Base-by-base conservation (phyloP, 2,113 vertebrate species). In the Gobius niger region DNA sequence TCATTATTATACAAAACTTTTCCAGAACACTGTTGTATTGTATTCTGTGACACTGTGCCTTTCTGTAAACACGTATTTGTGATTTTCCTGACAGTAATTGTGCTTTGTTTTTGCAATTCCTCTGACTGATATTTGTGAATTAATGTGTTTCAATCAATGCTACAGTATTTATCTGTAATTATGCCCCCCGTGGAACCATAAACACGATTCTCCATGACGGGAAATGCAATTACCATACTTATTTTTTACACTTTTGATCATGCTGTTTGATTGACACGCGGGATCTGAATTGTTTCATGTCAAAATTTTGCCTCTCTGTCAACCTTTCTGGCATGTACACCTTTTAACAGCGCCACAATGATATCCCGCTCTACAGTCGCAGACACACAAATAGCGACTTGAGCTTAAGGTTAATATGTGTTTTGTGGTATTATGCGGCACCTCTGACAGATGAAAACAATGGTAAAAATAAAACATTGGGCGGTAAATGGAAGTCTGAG, bases 131-230 rank as follows among this genome's bases (percentile, higher is more conserved):
- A 42, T 60, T 60, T 60, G 57, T 60, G 40, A 60, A 60, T 60
- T 44, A 60, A 60, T 60, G 57, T 60, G 57, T 60, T 60, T 60
- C 57, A 60, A 60, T 60, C 57, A 60, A 60, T 44, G 57, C 57
- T 60, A 60, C 57, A 60, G 57, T 60, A 60, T 60, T 60, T 60
- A 42, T 60, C 57, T 42, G 57, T 44, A 60, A 60, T 60, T 42
- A 60, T n/a, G 40, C 40, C 40, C 57, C 57, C 57, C 16, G 57
- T 60, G 40, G 57, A 60, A 44, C 57, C 57, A 44, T 42, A 60
- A 60, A 60, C 57, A 60, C 14, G 40, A 60, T 42, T 60, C 41
- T 60, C 41, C 57, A 60, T 60, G 57, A 60, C 57, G 7, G 40
- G 40, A 60, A 60, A 44, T 44, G 57, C 40, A 60, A 60, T 60